Conservation (phyloP, 2,113 vertebrate genomes). For the Coptodon rendalli region DNA sequence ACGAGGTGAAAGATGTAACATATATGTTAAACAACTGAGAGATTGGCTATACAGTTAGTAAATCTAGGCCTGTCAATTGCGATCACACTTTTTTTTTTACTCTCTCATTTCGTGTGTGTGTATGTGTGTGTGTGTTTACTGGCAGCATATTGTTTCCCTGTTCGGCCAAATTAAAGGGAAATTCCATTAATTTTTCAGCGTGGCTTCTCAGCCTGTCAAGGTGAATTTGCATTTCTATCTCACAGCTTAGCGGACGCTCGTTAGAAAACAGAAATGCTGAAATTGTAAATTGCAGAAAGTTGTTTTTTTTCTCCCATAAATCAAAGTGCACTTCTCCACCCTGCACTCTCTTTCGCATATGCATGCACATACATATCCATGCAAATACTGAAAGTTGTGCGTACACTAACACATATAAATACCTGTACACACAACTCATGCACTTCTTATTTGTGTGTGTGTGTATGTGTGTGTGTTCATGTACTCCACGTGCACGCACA, state of each 20-base stretch:
- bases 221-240: constrained; percentile 70
- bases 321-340: constrained; percentile 38
- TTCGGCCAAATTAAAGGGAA: constrained; percentile 54
- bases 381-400: not conserved
- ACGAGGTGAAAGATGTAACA: not conserved
- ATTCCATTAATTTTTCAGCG: constrained; percentile 65
- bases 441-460: not conserved
- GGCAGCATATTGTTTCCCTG: constrained; percentile 39
- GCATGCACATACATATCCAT: not conserved
- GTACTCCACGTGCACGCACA: not conserved
- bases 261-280: constrained; percentile 63
- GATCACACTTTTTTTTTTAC: not conserved
- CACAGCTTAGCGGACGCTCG: constrained; percentile 50
- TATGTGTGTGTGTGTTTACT: constrained; percentile 23
- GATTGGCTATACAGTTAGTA: not conserved
- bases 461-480: not conserved
- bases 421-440: not conserved
- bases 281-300: constrained; percentile 65
- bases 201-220: constrained; percentile 33
- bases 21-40: not conserved
- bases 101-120: not conserved
- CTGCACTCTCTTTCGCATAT: not conserved
- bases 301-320: constrained; percentile 32
- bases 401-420: not conserved
- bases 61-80: not conserved